phyloP scores from a whole-genome alignment of 2,797 vertebrate genomes.

The Takifugu rubripes region DNA sequence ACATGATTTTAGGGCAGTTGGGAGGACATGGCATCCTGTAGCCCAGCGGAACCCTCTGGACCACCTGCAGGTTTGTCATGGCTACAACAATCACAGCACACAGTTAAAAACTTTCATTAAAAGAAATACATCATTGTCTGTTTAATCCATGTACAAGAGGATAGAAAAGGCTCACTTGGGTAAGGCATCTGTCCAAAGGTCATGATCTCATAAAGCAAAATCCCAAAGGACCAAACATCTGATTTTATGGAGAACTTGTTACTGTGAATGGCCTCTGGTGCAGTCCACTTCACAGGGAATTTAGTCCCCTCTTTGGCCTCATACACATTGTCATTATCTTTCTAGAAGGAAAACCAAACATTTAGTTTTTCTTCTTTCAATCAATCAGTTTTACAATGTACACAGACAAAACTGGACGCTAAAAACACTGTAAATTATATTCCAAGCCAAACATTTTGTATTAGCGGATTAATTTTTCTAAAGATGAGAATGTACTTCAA shows the following conservation, averaged over 20 bases:
- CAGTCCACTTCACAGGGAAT: constrained; percentile 96
- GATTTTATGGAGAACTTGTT: constrained; percentile 91
- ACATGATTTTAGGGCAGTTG: constrained; percentile 75
- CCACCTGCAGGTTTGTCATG: constrained; percentile 80
- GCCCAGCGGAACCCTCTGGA: constrained; percentile 76
- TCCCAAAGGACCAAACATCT: constrained; percentile 95
- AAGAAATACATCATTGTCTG: too few species aligned
- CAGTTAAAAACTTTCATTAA: too few species aligned
- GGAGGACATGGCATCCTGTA: constrained; percentile 82
- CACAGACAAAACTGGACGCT: too few species aligned
- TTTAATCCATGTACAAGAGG: too few species aligned
- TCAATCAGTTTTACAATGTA: too few species aligned
- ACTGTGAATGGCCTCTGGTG: constrained; percentile 84
- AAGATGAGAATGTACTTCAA: too few species aligned
- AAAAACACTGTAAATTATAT: too few species aligned
- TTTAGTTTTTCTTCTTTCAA: background rate
- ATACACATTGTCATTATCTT: constrained; percentile 81
- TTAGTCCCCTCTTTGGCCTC: constrained; percentile 82
- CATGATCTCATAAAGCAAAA: constrained; percentile 92
- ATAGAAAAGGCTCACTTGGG: constrained; percentile 72
- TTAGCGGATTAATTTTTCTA: too few species aligned
- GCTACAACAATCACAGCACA: constrained; percentile 61
- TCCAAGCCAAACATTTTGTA: too few species aligned
- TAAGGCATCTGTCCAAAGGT: constrained; percentile 94
- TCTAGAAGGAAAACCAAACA: constrained; percentile 36